Percentiles rank a stretch among this genome's conserved stretches.
These are phyloP conservation scores for Tipula helvola DNA, from an alignment of 2,888 invertebrate species.

Conservation along the genomic window DNA sequence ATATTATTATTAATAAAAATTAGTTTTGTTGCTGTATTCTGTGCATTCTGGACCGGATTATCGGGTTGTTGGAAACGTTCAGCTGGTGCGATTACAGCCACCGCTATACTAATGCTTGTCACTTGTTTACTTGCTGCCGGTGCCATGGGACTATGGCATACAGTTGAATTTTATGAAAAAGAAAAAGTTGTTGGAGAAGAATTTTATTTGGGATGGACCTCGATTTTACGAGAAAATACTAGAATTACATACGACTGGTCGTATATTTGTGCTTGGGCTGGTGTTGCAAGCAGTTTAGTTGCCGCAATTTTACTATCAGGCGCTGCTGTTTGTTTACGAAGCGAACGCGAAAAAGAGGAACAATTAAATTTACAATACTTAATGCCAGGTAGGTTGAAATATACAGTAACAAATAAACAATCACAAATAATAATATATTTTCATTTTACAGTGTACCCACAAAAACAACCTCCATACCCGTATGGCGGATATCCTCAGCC, in stretches of 20 bases:
- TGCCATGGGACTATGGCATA: conserved; percentile 93
- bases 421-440: neutral
- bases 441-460: conserved; percentile 69
- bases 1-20: neutral
- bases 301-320: conserved; percentile 87
- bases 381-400: conserved; percentile 67
- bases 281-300: conserved; percentile 82
- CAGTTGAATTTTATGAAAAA: conserved; percentile 90
- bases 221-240: conserved; percentile 74
- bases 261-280: conserved; percentile 94
- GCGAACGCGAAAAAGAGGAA: conserved; percentile 87
- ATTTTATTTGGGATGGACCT: conserved; percentile 85
- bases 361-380: conserved; percentile 95
- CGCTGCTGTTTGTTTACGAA: conserved; percentile 87
- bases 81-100: conserved; percentile 85
- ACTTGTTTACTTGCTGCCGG: conserved; percentile 80
- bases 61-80: conserved; percentile 95
- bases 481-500: conserved; percentile 79
- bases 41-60: conserved; percentile 91
- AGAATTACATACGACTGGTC: conserved; percentile 91
- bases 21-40: conserved; percentile 79
- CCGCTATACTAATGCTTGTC: conserved; percentile 52
- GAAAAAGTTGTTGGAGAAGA: conserved; percentile 88
- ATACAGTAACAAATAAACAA: no score
- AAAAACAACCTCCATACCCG: conserved; percentile 85